phyloP scores from a whole-genome alignment of 2,888 invertebrate species.

The Acholoe squamosa region DNA sequence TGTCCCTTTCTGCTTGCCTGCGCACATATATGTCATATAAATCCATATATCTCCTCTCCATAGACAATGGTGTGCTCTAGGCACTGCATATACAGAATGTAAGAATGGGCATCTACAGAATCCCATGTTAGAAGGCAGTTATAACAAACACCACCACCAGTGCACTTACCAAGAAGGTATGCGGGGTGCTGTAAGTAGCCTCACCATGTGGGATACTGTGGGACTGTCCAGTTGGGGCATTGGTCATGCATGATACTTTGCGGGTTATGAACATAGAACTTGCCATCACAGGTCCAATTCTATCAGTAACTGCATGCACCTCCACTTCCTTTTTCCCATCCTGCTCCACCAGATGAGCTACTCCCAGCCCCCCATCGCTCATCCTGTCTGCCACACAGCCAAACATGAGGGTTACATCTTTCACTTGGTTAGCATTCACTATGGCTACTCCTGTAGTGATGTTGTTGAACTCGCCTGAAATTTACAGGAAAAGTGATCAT shows the following conservation, averaged over 20 bases:
- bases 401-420: conserved; percentile 17
- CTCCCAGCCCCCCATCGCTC: neutral
- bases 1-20: no score
- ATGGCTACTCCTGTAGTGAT: conserved; percentile 36
- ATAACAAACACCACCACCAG: neutral
- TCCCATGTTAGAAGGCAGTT: neutral
- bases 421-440: neutral
- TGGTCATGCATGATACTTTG: neutral
- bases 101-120: no score
- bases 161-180: neutral
- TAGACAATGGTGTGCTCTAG: no score
- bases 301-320: neutral
- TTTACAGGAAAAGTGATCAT: neutral
- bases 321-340: neutral
- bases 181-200: neutral
- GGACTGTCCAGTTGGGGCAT: neutral
- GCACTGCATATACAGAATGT: no score
- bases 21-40: no score
- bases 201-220: neutral
- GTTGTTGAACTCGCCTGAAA: neutral
- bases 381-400: neutral
- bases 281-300: neutral
- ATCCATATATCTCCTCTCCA: no score
- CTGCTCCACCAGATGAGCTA: neutral
- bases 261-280: neutral